Evolutionary conservation across 2,113 vertebrate genomes (phyloP).

Genomic region (Taurulus bubalis): DNA sequence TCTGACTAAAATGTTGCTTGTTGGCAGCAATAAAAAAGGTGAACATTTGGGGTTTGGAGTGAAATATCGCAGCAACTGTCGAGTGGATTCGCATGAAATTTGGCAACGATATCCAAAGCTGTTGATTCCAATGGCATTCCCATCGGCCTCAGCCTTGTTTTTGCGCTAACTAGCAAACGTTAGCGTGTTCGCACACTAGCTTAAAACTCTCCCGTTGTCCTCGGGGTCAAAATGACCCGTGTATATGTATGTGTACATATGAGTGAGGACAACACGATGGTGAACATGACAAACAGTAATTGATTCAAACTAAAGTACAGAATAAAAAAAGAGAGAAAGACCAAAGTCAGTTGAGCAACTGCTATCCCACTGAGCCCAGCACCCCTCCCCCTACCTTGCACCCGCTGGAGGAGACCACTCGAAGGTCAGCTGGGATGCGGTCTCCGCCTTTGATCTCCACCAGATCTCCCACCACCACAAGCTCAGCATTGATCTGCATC

Average conservation of each 20-base stretch:
- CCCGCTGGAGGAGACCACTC: slow-evolving; percentile 87
- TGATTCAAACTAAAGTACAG: too few relatives aligned
- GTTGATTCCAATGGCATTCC: neutral
- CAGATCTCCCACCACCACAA: slow-evolving; percentile 91
- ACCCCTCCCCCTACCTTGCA: slow-evolving; percentile 85
- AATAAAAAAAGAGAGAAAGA: too few relatives aligned
- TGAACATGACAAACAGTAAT: neutral
- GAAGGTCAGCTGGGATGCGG: slow-evolving; percentile 90
- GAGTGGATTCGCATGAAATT: neutral
- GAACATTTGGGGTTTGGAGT: neutral
- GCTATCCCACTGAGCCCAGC: slow-evolving; percentile 20
- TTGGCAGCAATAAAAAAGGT: neutral
- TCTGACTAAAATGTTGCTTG: slow-evolving; percentile 5
- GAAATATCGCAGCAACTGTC: neutral
- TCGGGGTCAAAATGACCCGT: too few relatives aligned
- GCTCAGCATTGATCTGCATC: slow-evolving; percentile 90
- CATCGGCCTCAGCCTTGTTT: neutral
- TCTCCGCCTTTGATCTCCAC: slow-evolving; percentile 97
- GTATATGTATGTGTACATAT: too few relatives aligned
- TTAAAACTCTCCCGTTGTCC: too few relatives aligned
- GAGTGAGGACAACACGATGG: too few relatives aligned
- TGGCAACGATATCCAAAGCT: neutral
- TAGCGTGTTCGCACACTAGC: too few relatives aligned
- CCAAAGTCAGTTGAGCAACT: slow-evolving; percentile 4
- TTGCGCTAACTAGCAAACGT: neutral